Percentiles rank a stretch among this genome's conserved stretches.
phyloP scores from a whole-genome alignment of 1,140 invertebrate species.

The Myzus persicae region DNA sequence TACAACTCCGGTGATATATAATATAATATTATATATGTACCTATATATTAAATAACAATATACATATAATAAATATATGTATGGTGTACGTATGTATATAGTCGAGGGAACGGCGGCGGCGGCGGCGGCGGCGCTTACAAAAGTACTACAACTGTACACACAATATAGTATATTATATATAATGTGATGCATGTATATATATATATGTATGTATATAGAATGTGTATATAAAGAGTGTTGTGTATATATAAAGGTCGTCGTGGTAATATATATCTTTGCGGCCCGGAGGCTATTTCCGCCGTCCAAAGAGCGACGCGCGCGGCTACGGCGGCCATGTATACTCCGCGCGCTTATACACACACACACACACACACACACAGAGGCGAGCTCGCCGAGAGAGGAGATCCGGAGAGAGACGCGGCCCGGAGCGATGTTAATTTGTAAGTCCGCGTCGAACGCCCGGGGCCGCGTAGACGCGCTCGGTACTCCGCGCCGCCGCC shows the following conservation, averaged over 20 bases:
- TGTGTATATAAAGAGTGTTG: slow-evolving; percentile 30
- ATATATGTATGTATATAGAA: neutral
- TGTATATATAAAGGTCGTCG: slow-evolving; percentile 50
- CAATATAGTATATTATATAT: neutral
- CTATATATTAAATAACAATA: neutral
- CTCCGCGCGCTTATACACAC: no score
- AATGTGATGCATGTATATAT: neutral
- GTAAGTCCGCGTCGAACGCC: slow-evolving; percentile 57
- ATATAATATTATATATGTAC: neutral
- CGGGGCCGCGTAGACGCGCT: slow-evolving; percentile 32
- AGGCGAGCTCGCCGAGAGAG: neutral
- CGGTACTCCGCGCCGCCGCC: no score
- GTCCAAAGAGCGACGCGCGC: slow-evolving; percentile 27
- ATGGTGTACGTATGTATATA: neutral
- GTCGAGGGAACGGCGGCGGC: neutral
- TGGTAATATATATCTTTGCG: slow-evolving; percentile 56
- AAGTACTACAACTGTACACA: neutral
- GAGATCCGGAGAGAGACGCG: slow-evolving; percentile 3
- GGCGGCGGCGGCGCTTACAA: neutral
- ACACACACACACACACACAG: neutral
- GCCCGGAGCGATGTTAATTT: slow-evolving; percentile 53
- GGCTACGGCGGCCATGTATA: neutral
- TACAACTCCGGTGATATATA: neutral
- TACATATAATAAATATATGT: neutral
- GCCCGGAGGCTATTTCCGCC: slow-evolving; percentile 20